Base-by-base conservation (phyloP, 2,797 vertebrate species). In the Rhinatrema bivittatum region DNA sequence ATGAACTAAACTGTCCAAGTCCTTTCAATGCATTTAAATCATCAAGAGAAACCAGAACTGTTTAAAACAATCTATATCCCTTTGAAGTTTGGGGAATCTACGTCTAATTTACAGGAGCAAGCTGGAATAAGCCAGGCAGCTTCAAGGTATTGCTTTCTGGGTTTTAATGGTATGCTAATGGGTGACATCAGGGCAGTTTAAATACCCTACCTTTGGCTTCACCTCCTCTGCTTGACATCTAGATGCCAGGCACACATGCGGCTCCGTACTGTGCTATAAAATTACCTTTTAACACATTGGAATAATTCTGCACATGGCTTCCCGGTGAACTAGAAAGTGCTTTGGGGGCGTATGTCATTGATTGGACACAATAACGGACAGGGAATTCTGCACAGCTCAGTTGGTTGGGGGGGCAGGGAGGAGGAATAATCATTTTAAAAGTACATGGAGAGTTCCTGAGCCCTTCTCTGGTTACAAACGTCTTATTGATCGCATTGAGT, bases 401-500 rank as follows among this genome's bases (percentile, higher is more conserved):
- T 7, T 22, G 15, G 4, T n/a, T n/a, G n/a, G 7, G 14, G 39
- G 7, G n/a, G n/a, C n/a, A 7, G 28, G 20, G 9, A 37, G 5
- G 10, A 25, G 28, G 36, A 11, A 39, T 3, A 9, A 11, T 7
- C 4, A n/a, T 17, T 5, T 11, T 31, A 20, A 55, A 58, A 42
- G 50, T 21, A 15, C 36, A 12, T 2, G 18, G 42, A 14, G 39
- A n/a, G 16, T 0, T 55, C 28, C 42, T 53, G 43, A 32, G 9
- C 24, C 44, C 20, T 20, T 37, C 26, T 42, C 46, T 57, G 47
- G 53, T 78, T 72, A 57, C 64, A 34, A 63, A 58, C 40, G 50
- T n/a, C 10, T 14, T 57, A 72, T 71, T 1, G 51, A 73, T 68
- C 41, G 51, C 19, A 25, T 32, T 4, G 8, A 54, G 29, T 14